Evolutionary conservation across 2,797 vertebrate species (phyloP), one percentile per base, ranked within the genome.

Genomic region (Pipistrellus pygmaeus): DNA sequence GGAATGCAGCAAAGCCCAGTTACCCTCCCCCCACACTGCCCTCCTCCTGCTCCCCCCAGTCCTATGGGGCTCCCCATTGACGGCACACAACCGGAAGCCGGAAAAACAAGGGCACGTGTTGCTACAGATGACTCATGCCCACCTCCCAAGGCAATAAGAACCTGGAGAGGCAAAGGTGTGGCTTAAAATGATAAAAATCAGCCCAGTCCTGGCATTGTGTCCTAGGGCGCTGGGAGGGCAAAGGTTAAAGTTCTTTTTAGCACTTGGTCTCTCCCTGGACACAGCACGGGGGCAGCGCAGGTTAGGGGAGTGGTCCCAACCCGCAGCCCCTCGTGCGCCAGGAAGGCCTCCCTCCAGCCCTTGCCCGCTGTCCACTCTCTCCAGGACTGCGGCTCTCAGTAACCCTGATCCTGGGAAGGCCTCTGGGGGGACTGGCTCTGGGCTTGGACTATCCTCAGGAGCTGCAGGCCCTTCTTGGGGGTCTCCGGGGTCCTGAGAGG

Each of bases 1-100:
- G 5, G 35, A 35, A 35, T 4, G 0, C 5, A 23, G 25, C 8
- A 10, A 21, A 23, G 18, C 25, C 0, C 1, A 17, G n/a, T 10
- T 69, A 17, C 21, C 15, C 8, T 13, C 9, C 8, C 18, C 12
- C 48, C 4, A 10, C 8, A 2, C 0, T 21, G 18, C 55, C 55
- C 25, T 51, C 51, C 25, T 68, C 13, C 8, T 18, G 35, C 30
- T 23, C 51, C 83, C 44, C 6, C 51, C 18, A 8, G 35, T 55
- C n/a, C 46, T 88, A 44, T 10, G 18, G 71, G 38, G 51, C 48
- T 57, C 30, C 32, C 41, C 57, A 23, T 1, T 3, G 80, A 32
- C 71, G 12, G 12, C 73, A 38, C 8, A 14, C 3, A 44, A 5
- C 60, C 6, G 2, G 69, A 89, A 75, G 41, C 62, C 32, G 51